These are phyloP conservation scores for Mustela lutreola DNA, from an alignment of 2,113 vertebrate species.

Conservation along the genomic window DNA sequence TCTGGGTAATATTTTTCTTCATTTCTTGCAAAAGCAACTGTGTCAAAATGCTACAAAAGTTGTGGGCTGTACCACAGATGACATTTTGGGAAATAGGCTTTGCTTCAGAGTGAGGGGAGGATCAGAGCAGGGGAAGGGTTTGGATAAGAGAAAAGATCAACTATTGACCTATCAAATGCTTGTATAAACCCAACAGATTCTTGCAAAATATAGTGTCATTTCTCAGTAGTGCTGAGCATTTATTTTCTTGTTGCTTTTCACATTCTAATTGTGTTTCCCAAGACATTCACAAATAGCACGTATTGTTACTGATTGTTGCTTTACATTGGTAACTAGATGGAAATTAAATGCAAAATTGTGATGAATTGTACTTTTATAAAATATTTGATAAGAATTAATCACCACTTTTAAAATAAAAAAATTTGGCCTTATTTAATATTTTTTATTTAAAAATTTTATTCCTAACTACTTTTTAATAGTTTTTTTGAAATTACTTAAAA, in stretches of 20 bases:
- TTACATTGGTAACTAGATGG: not conserved
- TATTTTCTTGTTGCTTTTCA: not conserved
- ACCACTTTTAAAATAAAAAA: slow-evolving; percentile 28
- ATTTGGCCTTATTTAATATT: slow-evolving; percentile 6
- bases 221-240: not conserved
- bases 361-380: not conserved
- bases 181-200: not conserved
- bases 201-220: slow-evolving; percentile 1
- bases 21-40: not conserved
- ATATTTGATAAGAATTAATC: slow-evolving; percentile 15
- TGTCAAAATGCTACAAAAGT: not conserved
- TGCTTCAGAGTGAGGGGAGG: not conserved
- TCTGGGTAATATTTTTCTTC: not conserved
- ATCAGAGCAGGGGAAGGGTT: not conserved
- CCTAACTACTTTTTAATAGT: not conserved
- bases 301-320: not conserved
- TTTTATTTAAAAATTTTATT: slow-evolving; percentile 30
- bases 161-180: not conserved
- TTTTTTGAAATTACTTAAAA: slow-evolving; percentile 43
- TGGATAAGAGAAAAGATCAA: not conserved
- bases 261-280: slow-evolving; percentile 19
- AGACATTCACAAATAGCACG: not conserved
- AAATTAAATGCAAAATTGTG: slow-evolving; percentile 23
- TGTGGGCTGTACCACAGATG: not conserved
- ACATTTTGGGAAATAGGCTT: not conserved